Evolutionary conservation across 2,888 invertebrate genomes (phyloP), one percentile per base, ranked within the genome.

Genomic region (Furcula furcula): DNA sequence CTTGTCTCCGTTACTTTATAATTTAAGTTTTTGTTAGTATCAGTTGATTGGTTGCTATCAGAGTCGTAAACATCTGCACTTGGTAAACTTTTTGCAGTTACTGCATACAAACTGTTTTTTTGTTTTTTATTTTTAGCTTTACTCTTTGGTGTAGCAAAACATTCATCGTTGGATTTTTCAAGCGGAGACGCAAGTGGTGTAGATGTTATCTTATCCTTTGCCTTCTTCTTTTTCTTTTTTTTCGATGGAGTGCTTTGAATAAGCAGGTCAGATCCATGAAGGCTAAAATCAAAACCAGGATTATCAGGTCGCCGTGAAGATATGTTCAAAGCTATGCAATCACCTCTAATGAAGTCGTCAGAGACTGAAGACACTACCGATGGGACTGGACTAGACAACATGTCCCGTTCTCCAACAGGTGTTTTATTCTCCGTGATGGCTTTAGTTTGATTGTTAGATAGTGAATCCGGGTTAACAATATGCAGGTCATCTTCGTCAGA

Each of bases 61-160:
- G 91, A 91, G 59, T 90, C 90, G 58, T 91, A 91, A 4, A 91
- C 80, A 71, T 92, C 91, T 4, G 87, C 61, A 54, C 61, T 79
- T 2, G 82, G 79, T 15, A 89, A 46, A 53, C 64, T 73, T 71
- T 65, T 89, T 58, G 62, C 81, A 47, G 63, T 68, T 39, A 65
- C 87, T 56, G 52, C 67, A 66, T 55, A 89, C 61, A 52, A 81
- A 66, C 76, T 86, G 18, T 57, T 59, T 67, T 71, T 86, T 46
- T 75, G 76, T 42, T 67, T 79, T 56, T 82, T 85, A 53, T 84
- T 86, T 45, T 82, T 89, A 5, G 75, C 74, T 74, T 89, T 89
- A 52, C 76, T 79, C 55, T 81, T 86, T 31, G 90, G 89, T 54
- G 89, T 89, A 2, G 86, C 86, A 65, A 89, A 89, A 46, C 76